Conservation (phyloP, 2,113 vertebrate genomes). For the Quiscalus mexicanus region DNA sequence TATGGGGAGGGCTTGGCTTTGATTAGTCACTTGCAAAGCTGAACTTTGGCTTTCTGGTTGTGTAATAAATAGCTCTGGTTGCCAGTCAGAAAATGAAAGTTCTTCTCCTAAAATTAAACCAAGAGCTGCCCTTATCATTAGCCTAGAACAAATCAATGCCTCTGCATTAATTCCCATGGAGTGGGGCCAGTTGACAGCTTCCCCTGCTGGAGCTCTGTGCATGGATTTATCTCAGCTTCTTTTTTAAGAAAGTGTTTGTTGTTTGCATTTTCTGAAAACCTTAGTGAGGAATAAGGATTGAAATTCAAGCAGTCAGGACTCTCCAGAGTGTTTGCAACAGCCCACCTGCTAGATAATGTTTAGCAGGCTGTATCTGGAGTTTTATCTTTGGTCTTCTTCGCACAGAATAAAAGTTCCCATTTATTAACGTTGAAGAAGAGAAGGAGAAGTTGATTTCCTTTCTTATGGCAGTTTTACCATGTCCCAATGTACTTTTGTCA, state of each 20-base stretch:
- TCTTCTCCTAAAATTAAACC: not conserved
- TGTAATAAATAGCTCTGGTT: not conserved
- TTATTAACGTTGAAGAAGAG: not conserved
- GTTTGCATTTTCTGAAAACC: not conserved
- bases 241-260: not conserved
- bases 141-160: conserved; percentile 13
- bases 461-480: not conserved
- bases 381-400: not conserved
- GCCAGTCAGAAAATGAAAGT: conserved; percentile 25
- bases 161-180: not conserved
- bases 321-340: not conserved
- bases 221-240: not conserved
- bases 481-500: conserved; percentile 1
- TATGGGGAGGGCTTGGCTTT: not conserved
- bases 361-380: not conserved
- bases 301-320: not conserved
- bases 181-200: not conserved
- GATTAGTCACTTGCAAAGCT: not conserved
- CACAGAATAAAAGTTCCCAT: not conserved
- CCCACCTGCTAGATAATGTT: not conserved
- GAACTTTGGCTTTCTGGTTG: not conserved
- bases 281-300: not conserved
- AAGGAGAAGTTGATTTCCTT: not conserved
- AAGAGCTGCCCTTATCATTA: not conserved
- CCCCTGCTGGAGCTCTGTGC: not conserved